These are phyloP conservation scores for Sisor rabdophorus DNA, from an alignment of 2,113 vertebrate genomes.

Conservation along the genomic window DNA sequence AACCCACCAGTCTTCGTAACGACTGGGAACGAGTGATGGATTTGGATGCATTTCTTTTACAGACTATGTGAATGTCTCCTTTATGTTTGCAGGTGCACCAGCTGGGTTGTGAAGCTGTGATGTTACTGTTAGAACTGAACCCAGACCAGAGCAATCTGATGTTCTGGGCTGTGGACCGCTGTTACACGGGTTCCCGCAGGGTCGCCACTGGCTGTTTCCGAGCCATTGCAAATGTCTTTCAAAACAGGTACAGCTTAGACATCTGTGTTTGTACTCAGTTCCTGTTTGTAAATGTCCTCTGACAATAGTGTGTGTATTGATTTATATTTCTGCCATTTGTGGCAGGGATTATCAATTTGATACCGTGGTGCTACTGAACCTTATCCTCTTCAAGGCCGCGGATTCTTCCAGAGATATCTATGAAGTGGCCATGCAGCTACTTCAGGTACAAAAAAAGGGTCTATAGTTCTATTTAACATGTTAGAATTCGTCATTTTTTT, in stretches of 20 bases:
- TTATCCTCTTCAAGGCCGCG: slow-evolving; percentile 97
- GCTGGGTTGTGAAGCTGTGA: slow-evolving; percentile 94
- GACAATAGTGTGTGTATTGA: background rate
- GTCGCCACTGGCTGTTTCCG: slow-evolving; percentile 94
- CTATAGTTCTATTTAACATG: background rate
- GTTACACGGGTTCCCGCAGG: slow-evolving; percentile 90
- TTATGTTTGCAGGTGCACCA: slow-evolving; percentile 82
- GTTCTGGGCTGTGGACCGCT: slow-evolving; percentile 97
- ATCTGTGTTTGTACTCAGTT: background rate
- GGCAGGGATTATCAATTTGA: slow-evolving; percentile 97
- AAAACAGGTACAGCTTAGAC: slow-evolving; percentile 78
- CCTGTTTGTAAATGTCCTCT: background rate
- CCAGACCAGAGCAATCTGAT: slow-evolving; percentile 98
- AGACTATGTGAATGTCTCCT: background rate
- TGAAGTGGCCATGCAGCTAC: slow-evolving; percentile 96
- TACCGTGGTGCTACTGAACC: slow-evolving; percentile 95
- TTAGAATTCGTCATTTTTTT: background rate
- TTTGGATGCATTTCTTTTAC: background rate
- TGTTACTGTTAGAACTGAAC: slow-evolving; percentile 91
- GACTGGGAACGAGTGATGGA: background rate
- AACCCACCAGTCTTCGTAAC: slow-evolving; percentile 31
- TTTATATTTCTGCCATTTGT: slow-evolving; percentile 20
- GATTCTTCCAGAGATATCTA: slow-evolving; percentile 95
- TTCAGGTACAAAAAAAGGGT: slow-evolving; percentile 77
- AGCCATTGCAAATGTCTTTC: slow-evolving; percentile 95